Conservation (phyloP, 1,140 invertebrate species). For the Drosophila miranda region DNA sequence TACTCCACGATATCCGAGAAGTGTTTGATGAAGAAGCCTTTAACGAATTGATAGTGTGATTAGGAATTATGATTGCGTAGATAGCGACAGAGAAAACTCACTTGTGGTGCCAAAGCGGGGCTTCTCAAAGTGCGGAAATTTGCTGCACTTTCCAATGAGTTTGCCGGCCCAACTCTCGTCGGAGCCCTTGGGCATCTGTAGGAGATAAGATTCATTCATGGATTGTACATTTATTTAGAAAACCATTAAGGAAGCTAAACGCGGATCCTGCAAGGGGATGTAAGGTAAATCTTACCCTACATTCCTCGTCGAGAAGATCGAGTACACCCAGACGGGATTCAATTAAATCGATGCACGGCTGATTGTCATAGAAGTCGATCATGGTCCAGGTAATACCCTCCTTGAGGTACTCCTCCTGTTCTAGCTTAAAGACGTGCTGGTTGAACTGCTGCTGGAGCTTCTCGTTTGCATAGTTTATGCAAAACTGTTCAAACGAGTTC, state of each 20-base stretch:
- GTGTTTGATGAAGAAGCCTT: slow-evolving; percentile 94
- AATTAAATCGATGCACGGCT: slow-evolving; percentile 99
- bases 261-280: neutral
- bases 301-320: slow-evolving; percentile 98
- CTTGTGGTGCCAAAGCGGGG: slow-evolving; percentile 91
- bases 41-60: slow-evolving; percentile 3
- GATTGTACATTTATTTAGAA: slow-evolving; percentile 5
- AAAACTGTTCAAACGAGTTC: slow-evolving; percentile 99
- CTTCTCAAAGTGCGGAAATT: slow-evolving; percentile 94
- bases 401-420: slow-evolving; percentile 98
- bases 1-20: slow-evolving; percentile 98
- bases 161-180: slow-evolving; percentile 97
- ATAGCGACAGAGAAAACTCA: slow-evolving; percentile 25
- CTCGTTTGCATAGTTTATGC: slow-evolving; percentile 99
- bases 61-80: too few species aligned
- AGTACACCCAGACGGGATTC: slow-evolving; percentile 97
- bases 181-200: slow-evolving; percentile 94
- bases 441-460: slow-evolving; percentile 99
- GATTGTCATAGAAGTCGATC: slow-evolving; percentile 99
- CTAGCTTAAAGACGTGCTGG: slow-evolving; percentile 98
- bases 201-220: too few species aligned
- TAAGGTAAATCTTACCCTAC: slow-evolving; percentile 85
- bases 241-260: neutral
- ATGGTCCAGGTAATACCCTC: slow-evolving; percentile 99
- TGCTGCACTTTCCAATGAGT: slow-evolving; percentile 92